phyloP scores from a whole-genome alignment of 2,888 invertebrate genomes.

The Cinara cedri region DNA sequence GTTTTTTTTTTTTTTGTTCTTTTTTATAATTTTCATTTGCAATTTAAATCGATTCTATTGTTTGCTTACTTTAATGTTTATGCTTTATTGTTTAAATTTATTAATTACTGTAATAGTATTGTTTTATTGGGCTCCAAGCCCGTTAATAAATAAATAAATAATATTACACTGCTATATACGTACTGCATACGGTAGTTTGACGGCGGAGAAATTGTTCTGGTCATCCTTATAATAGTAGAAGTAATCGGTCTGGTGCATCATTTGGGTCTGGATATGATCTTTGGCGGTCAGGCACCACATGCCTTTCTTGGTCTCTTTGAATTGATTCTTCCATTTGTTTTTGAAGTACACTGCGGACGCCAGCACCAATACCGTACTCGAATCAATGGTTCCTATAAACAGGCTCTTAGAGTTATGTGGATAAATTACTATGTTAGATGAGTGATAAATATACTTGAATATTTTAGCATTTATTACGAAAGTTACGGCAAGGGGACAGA shows the following conservation, averaged over 20 bases:
- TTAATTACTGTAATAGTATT: too few species aligned
- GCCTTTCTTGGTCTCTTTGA: neutral
- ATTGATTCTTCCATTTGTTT: neutral
- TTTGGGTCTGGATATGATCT: constrained; percentile 70
- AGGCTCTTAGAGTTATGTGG: neutral
- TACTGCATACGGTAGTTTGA: constrained; percentile 75
- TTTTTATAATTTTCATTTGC: too few species aligned
- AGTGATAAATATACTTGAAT: too few species aligned
- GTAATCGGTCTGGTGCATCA: constrained; percentile 72
- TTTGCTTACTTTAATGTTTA: too few species aligned
- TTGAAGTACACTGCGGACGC: constrained; percentile 37
- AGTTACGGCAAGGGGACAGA: too few species aligned
- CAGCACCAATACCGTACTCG: neutral
- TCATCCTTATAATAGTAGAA: constrained; percentile 65
- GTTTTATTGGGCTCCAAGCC: too few species aligned
- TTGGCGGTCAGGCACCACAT: constrained; percentile 70
- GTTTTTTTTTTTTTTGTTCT: too few species aligned
- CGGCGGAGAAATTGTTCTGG: constrained; percentile 66
- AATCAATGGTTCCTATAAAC: neutral
- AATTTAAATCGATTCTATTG: too few species aligned
- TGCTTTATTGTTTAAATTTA: too few species aligned
- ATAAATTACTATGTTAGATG: too few species aligned
- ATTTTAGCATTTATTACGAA: too few species aligned
- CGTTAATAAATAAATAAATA: neutral
- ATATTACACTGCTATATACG: neutral